Conservation (phyloP, 2,888 invertebrate species). For the Macrophya annulata region DNA sequence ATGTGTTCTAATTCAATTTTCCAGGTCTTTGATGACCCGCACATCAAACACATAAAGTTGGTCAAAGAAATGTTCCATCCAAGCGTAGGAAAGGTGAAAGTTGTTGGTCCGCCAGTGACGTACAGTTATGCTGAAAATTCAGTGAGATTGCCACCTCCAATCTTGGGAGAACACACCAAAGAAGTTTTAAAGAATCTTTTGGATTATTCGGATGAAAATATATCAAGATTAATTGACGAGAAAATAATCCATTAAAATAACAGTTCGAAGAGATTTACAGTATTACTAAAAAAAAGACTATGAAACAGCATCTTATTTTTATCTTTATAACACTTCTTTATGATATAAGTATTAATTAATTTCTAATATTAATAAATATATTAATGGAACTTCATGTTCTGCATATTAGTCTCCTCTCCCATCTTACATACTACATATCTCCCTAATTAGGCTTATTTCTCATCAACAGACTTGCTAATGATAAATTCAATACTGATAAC, state of each 20-base stretch:
- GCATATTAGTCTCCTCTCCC: slow-evolving; percentile 6
- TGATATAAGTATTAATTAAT: slow-evolving; percentile 20
- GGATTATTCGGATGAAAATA: slow-evolving; percentile 83
- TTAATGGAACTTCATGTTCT: neutral
- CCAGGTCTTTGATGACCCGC: slow-evolving; percentile 92
- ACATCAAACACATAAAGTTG: slow-evolving; percentile 87
- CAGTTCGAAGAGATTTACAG: slow-evolving; percentile 63
- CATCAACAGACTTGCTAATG: neutral
- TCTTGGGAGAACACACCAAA: slow-evolving; percentile 93
- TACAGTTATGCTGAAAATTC: slow-evolving; percentile 88
- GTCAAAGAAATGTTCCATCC: slow-evolving; percentile 88
- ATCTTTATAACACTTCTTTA: slow-evolving; percentile 56
- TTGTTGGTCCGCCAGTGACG: slow-evolving; percentile 93
- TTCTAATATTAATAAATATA: slow-evolving; percentile 35
- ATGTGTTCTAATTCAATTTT: slow-evolving; percentile 59
- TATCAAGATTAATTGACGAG: slow-evolving; percentile 80
- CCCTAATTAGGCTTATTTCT: neutral
- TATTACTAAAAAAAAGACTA: neutral
- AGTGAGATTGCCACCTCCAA: slow-evolving; percentile 89
- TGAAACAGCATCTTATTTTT: slow-evolving; percentile 54
- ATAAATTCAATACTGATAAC: neutral
- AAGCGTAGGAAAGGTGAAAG: slow-evolving; percentile 86
- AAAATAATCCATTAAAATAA: slow-evolving; percentile 80
- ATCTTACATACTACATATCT: neutral
- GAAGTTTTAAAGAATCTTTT: slow-evolving; percentile 87